Percentiles rank a stretch among this genome's conserved stretches.
Conservation (phyloP, 2,797 vertebrate genomes). For the Poeciliopsis paucimaculata region DNA sequence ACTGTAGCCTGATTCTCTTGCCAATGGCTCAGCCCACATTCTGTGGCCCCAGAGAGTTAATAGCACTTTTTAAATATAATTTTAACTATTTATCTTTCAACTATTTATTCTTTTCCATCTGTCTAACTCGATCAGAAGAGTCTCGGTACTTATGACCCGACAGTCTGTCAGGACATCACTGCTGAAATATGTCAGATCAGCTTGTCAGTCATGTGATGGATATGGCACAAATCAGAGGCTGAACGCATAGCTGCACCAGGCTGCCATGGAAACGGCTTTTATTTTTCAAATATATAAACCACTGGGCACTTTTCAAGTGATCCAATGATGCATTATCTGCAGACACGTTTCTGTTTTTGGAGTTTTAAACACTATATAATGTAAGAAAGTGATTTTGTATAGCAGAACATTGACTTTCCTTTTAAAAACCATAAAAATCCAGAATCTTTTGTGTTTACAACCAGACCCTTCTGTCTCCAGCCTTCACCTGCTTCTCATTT, state of each 20-base stretch:
- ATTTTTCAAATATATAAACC: not conserved
- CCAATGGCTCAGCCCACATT: slow-evolving; percentile 43
- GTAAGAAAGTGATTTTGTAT: not conserved
- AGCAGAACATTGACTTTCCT: not conserved
- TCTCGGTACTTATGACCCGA: slow-evolving; percentile 6
- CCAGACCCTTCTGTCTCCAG: slow-evolving; percentile 33
- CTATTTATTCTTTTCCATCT: slow-evolving; percentile 9
- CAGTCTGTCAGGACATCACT: slow-evolving; percentile 6
- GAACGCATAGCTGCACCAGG: not conserved
- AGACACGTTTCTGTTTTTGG: not conserved
- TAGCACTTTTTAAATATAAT: not conserved
- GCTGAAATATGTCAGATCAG: slow-evolving; percentile 20
- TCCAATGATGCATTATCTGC: not conserved
- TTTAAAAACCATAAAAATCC: not conserved
- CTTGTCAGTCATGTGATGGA: slow-evolving; percentile 37
- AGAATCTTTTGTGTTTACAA: slow-evolving; percentile 11
- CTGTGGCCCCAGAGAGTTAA: slow-evolving; percentile 3
- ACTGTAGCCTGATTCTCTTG: slow-evolving; percentile 40
- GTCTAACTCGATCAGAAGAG: slow-evolving; percentile 13
- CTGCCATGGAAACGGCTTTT: not conserved
- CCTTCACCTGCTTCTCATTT: slow-evolving; percentile 52
- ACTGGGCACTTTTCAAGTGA: not conserved
- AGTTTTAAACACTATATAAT: not conserved
- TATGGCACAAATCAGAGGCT: slow-evolving; percentile 14
- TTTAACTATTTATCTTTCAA: not conserved